Evolutionary conservation across 2,113 vertebrate genomes (phyloP).

Genomic region (Muntiacus muntjak): DNA sequence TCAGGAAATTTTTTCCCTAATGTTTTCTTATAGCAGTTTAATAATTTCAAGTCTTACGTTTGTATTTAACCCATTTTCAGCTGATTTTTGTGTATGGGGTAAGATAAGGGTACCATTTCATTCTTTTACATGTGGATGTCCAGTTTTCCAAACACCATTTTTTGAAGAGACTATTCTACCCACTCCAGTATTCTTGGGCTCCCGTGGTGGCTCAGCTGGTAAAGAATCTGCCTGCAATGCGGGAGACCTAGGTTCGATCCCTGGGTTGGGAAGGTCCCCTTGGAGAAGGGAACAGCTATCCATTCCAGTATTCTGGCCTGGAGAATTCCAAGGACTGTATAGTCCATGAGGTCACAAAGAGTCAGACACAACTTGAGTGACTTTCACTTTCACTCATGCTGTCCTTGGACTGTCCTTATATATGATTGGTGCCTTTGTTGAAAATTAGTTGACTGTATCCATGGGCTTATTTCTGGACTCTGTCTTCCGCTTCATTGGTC

Average conservation of each 20-base stretch:
- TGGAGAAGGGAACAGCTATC: neutral
- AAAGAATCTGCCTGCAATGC: neutral
- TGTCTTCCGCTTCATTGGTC: rapidly evolving
- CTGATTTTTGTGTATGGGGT: neutral
- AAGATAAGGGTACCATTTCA: neutral
- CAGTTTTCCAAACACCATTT: neutral
- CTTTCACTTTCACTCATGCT: neutral
- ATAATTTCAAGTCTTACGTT: neutral
- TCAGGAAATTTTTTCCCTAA: neutral
- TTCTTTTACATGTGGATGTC: neutral
- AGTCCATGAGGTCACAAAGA: neutral
- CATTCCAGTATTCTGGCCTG: neutral
- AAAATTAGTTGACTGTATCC: neutral
- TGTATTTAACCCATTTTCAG: neutral
- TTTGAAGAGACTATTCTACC: neutral
- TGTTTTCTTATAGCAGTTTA: neutral
- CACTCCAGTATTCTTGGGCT: neutral
- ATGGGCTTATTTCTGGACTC: neutral
- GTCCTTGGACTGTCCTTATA: neutral
- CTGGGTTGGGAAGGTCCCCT: neutral
- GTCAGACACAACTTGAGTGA: neutral
- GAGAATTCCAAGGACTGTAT: neutral
- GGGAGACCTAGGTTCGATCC: neutral
- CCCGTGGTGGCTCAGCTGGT: neutral
- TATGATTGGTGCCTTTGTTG: neutral